phyloP scores from a whole-genome alignment of 2,113 vertebrate species.

The Phrynosoma platyrhinos region DNA sequence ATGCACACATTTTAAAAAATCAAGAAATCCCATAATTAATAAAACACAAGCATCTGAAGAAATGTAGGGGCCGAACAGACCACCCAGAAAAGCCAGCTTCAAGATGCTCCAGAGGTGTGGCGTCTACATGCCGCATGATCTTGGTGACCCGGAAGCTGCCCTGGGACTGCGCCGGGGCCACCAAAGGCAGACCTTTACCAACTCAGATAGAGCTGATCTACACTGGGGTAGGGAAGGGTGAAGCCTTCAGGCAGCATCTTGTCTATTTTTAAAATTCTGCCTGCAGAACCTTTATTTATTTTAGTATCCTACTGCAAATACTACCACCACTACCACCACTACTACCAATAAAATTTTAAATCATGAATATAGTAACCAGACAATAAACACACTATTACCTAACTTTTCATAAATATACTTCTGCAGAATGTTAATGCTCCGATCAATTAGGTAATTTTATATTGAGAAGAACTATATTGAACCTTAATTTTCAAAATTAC shows the following conservation, averaged over 20 bases:
- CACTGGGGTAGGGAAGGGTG: neutral
- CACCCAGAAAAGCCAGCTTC: too few species aligned
- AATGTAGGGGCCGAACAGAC: too few species aligned
- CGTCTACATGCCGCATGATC: too few species aligned
- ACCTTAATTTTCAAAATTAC: slow-evolving; percentile 4
- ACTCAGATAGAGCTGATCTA: too few species aligned
- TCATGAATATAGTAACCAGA: neutral
- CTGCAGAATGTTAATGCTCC: neutral
- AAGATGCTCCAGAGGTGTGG: too few species aligned
- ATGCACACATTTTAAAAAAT: neutral
- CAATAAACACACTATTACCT: neutral
- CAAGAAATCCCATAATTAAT: neutral
- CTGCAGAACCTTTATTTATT: neutral
- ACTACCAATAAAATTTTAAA: neutral
- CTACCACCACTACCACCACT: neutral
- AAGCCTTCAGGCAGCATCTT: neutral
- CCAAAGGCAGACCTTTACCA: too few species aligned
- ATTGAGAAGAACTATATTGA: neutral
- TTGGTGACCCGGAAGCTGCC: too few species aligned
- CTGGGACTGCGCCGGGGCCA: too few species aligned
- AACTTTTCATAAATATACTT: neutral
- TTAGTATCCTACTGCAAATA: neutral
- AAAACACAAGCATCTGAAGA: neutral
- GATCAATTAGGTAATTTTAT: neutral
- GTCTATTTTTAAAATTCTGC: neutral